Conservation (phyloP, 2,797 vertebrate genomes). For the Sebastes matsubarae region DNA sequence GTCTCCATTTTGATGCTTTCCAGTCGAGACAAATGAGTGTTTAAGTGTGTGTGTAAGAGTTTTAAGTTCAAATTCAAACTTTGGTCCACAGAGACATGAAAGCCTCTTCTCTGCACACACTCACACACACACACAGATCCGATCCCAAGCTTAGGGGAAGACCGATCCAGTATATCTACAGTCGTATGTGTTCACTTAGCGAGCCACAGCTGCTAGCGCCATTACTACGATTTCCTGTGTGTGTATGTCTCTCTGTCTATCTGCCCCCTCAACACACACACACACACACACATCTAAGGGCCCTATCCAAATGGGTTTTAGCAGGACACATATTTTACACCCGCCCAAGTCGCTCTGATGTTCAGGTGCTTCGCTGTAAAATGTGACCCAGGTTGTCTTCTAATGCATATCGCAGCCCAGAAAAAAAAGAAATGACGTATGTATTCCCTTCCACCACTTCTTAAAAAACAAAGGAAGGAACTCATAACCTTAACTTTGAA, state of each 20-base stretch:
- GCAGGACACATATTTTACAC: conserved; percentile 79
- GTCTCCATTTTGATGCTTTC: conserved; percentile 37
- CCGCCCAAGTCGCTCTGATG: conserved; percentile 67
- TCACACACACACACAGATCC: conserved; percentile 27
- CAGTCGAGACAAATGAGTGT: conserved; percentile 25
- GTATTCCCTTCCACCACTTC: conserved; percentile 20
- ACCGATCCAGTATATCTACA: conserved; percentile 60
- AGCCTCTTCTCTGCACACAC: neutral
- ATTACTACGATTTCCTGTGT: conserved; percentile 76
- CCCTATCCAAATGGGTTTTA: conserved; percentile 77
- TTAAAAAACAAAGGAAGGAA: conserved; percentile 47
- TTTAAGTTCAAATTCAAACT: conserved; percentile 25
- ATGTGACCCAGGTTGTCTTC: conserved; percentile 70
- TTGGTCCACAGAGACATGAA: conserved; percentile 10
- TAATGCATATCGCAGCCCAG: conserved; percentile 68
- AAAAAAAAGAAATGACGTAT: conserved; percentile 38
- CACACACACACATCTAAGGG: conserved; percentile 71
- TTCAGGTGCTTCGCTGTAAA: conserved; percentile 74
- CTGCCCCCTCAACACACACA: conserved; percentile 55
- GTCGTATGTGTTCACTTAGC: conserved; percentile 80
- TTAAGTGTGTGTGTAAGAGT: conserved; percentile 9
- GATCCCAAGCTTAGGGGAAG: conserved; percentile 49
- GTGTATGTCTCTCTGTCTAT: conserved; percentile 63
- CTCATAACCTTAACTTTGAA: conserved; percentile 50
- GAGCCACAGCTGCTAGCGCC: conserved; percentile 79